phyloP scores from a whole-genome alignment of 2,888 invertebrate species.

The Sphecodes monilicornis region DNA sequence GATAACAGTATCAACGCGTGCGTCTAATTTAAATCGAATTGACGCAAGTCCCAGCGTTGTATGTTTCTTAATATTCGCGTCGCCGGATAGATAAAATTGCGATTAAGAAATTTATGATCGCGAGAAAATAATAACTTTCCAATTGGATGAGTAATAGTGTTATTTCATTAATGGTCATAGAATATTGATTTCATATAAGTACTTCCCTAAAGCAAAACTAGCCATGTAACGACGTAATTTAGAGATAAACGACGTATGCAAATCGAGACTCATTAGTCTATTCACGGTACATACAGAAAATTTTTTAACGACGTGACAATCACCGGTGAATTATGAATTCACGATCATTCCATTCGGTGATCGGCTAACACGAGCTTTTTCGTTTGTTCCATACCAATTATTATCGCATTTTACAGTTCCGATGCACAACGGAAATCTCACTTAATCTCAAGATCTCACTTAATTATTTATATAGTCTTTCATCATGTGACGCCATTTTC shows the following conservation, averaged over 20 bases:
- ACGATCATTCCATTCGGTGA: neutral
- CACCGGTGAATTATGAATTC: neutral
- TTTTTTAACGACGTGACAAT: neutral
- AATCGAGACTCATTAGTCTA: neutral
- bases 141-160: neutral
- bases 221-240: neutral
- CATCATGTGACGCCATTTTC: neutral
- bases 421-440: neutral
- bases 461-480: neutral
- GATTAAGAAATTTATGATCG: conserved; percentile 27
- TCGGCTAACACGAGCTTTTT: neutral
- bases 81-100: conserved; percentile 7
- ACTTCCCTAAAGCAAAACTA: neutral
- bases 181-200: neutral
- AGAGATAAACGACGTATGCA: neutral
- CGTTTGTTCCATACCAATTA: neutral
- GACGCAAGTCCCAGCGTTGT: conserved; percentile 47
- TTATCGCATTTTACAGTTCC: neutral
- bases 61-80: conserved; percentile 45
- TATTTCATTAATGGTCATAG: conserved; percentile 1
- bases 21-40: conserved; percentile 56
- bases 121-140: conserved; percentile 5
- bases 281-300: neutral
- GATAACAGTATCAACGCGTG: conserved; percentile 51
- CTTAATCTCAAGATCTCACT: neutral